Evolutionary conservation across 2,797 vertebrate genomes (phyloP), one percentile per base, ranked within the genome.

Genomic region (Alosa sapidissima): DNA sequence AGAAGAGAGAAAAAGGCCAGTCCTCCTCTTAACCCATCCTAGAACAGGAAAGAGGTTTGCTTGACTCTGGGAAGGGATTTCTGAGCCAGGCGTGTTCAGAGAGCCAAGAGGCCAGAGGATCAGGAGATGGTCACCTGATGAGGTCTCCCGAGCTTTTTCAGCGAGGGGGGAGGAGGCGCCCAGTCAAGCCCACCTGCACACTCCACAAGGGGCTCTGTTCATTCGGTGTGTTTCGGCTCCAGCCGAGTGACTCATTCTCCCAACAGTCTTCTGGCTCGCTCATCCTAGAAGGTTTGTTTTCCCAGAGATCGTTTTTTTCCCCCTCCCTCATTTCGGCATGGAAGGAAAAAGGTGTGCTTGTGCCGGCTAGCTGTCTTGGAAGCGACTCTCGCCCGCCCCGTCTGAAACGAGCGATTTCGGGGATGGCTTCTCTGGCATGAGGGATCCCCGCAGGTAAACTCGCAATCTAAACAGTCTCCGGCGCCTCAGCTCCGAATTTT

Each of bases 271-370:
- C 86, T 85, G 81, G 62, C 68, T 84, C 86, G 84, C 83, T 89
- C 62, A 81, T 89, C 68, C 87, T 54, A 88, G 51, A 89, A 16
- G 87, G 91, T 93, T 94, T 94, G 93, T 94, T 94, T 89, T 91
- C 93, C 92, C 90, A 93, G 91, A 89, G 93, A 91, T 52, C 51
- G 14, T 93, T 92, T 91, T 88, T 89, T 91, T 89, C 91, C 85
- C 90, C 90, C n/a, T 33, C 33, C 33, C 65, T 72, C 62, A 5
- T 36, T 75, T 45, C 33, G 41, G 68, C 36, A 89, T 83, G 91
- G 83, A 83, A 72, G 47, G 89, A 88, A 91, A 91, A 93, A 92
- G 92, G 92, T 92, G 93, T 91, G 90, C 92, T 93, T 93, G 92
- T 93, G 91, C 84, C 7, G 81, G 82, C 86, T 88, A 82, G 90